A percentile compares a stretch with the other conserved stretches of the same genome.
Evolutionary conservation across 2,888 invertebrate species (phyloP).

Genomic region (Micoletzkya japonica): DNA sequence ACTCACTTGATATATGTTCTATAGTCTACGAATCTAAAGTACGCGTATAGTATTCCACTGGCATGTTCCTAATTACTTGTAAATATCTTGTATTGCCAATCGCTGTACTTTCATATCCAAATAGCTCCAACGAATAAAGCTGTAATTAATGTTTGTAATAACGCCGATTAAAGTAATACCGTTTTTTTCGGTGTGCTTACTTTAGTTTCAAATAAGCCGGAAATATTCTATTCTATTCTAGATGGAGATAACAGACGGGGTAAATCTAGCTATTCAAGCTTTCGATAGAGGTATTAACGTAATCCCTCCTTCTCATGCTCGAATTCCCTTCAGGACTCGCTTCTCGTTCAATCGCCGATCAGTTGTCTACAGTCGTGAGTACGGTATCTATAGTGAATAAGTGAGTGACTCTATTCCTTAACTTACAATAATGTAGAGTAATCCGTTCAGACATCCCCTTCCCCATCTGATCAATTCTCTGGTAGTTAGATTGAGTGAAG

Average conservation of each 20-base stretch:
- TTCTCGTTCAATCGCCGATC: slow-evolving; percentile 88
- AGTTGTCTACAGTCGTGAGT: slow-evolving; percentile 93
- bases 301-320: not conserved
- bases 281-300: slow-evolving; percentile 21
- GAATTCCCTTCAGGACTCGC: slow-evolving; percentile 78
- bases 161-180: too few relatives aligned
- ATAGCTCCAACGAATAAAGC: too few relatives aligned
- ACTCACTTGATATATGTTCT: too few relatives aligned
- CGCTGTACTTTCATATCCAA: too few relatives aligned
- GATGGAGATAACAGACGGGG: slow-evolving; percentile 4
- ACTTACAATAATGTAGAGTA: not conserved
- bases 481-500: slow-evolving; percentile 88
- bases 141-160: too few relatives aligned
- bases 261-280: not conserved
- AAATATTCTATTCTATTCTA: not conserved
- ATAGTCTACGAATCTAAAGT: too few relatives aligned
- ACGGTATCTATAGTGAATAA: slow-evolving; percentile 87
- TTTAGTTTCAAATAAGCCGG: too few relatives aligned
- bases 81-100: too few relatives aligned
- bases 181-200: too few relatives aligned
- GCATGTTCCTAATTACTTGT: too few relatives aligned
- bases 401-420: not conserved
- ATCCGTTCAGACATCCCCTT: slow-evolving; percentile 81
- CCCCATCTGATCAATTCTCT: slow-evolving; percentile 96
- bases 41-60: too few relatives aligned